A percentile compares a stretch with the other conserved stretches of the same genome.
These are phyloP conservation scores for Chiloscyllium punctatum DNA, from an alignment of 2,797 vertebrate species.

Conservation along the genomic window DNA sequence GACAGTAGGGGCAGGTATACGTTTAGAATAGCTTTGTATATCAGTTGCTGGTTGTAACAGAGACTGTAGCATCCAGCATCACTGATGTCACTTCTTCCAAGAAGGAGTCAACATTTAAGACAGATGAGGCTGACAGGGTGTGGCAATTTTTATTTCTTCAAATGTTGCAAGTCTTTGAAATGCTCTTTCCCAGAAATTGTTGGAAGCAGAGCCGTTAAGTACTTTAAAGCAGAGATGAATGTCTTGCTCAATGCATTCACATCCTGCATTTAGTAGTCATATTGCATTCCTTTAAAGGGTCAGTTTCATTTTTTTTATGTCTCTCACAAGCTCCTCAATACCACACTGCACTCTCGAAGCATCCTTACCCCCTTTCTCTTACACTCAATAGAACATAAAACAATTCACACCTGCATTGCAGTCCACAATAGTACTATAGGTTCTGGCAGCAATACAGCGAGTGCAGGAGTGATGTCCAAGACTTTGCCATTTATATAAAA, in stretches of 20 bases:
- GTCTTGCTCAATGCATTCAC: background rate
- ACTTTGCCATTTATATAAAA: background rate
- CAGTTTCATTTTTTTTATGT: background rate
- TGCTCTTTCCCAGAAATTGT: too few species aligned
- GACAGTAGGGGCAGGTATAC: too few species aligned
- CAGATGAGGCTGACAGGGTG: too few species aligned
- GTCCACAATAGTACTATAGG: background rate
- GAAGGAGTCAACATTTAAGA: too few species aligned
- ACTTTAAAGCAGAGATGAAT: too few species aligned
- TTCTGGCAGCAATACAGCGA: background rate
- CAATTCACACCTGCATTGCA: background rate
- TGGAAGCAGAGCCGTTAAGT: too few species aligned
- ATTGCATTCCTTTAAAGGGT: background rate
- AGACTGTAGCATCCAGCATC: too few species aligned
- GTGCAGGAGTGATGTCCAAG: background rate
- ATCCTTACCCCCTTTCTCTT: background rate
- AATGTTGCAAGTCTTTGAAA: too few species aligned
- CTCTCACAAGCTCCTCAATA: background rate
- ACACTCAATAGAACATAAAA: background rate
- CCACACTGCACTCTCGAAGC: background rate
- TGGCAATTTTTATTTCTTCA: too few species aligned
- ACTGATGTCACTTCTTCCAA: too few species aligned
- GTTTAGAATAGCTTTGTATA: too few species aligned
- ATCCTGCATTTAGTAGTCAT: background rate
- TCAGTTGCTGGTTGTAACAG: too few species aligned